Percentiles rank a stretch among this genome's conserved stretches.
Evolutionary conservation across 2,888 invertebrate species (phyloP).

Genomic region (Cryptus viduatorius): DNA sequence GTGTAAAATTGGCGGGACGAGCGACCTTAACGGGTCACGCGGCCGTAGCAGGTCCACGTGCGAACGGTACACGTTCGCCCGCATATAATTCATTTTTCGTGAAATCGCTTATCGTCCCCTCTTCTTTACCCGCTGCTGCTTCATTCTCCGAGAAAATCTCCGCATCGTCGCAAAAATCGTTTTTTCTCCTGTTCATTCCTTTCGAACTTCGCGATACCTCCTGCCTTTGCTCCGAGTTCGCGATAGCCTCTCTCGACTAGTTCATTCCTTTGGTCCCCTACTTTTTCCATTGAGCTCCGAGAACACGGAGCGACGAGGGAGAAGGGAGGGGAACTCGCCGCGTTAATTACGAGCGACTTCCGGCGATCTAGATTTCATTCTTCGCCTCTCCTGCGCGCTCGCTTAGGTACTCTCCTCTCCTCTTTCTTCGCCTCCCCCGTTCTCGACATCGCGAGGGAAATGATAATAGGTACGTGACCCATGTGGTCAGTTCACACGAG

Average conservation of each 20-base stretch:
- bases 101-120: not conserved
- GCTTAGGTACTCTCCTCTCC: slow-evolving; percentile 69
- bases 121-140: not conserved
- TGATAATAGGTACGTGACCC: slow-evolving; percentile 85
- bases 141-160: slow-evolving; percentile 11
- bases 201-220: slow-evolving; percentile 19
- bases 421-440: slow-evolving; percentile 20
- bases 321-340: slow-evolving; percentile 66
- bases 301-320: slow-evolving; percentile 49
- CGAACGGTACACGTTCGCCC: not conserved
- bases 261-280: slow-evolving; percentile 53
- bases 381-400: slow-evolving; percentile 74
- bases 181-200: slow-evolving; percentile 18
- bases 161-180: not conserved
- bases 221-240: slow-evolving; percentile 15
- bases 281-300: slow-evolving; percentile 50
- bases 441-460: slow-evolving; percentile 77
- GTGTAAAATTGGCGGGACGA: slow-evolving; percentile 55
- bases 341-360: slow-evolving; percentile 85
- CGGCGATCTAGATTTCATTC: slow-evolving; percentile 85
- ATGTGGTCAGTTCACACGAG: slow-evolving; percentile 85
- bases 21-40: slow-evolving; percentile 76
- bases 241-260: slow-evolving; percentile 55
- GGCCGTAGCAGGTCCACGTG: slow-evolving; percentile 65
- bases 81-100: not conserved